These are phyloP conservation scores for Astyanax mexicanus DNA, from an alignment of 2,797 vertebrate species.

Conservation along the genomic window DNA sequence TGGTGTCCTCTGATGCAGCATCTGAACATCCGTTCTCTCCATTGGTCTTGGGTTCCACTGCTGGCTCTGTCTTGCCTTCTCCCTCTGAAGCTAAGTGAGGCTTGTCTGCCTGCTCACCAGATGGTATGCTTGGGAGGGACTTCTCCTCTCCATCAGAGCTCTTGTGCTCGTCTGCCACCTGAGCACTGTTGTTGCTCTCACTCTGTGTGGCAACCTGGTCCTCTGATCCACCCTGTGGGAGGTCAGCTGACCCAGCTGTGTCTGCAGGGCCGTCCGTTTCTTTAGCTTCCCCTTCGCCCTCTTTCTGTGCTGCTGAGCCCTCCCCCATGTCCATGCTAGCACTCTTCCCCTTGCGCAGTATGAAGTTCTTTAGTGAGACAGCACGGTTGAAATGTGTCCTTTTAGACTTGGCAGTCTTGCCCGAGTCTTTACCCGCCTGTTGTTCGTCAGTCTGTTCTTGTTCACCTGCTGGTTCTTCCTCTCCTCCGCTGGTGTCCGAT, in stretches of 20 bases:
- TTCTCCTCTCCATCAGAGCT: constrained; percentile 49
- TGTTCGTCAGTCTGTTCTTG: constrained; percentile 74
- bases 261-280: constrained; percentile 52
- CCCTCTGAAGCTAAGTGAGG: constrained; percentile 50
- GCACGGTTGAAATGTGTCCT: constrained; percentile 81
- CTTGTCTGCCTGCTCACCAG: constrained; percentile 59
- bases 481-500: constrained; percentile 59
- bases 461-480: constrained; percentile 77
- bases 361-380: constrained; percentile 85
- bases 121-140: constrained; percentile 45
- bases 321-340: constrained; percentile 76
- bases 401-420: constrained; percentile 79
- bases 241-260: constrained; percentile 43
- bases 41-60: constrained; percentile 71
- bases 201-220: constrained; percentile 48
- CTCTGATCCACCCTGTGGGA: constrained; percentile 49
- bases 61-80: constrained; percentile 38
- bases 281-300: constrained; percentile 58
- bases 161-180: constrained; percentile 54
- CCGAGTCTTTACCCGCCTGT: constrained; percentile 72
- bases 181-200: constrained; percentile 64
- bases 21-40: constrained; percentile 78
- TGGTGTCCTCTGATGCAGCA: constrained; percentile 70
- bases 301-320: constrained; percentile 55
- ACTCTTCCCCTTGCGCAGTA: constrained; percentile 82